Evolutionary conservation across 2,797 vertebrate species (phyloP).

Genomic region (Parauchenoglanis punctatus): DNA sequence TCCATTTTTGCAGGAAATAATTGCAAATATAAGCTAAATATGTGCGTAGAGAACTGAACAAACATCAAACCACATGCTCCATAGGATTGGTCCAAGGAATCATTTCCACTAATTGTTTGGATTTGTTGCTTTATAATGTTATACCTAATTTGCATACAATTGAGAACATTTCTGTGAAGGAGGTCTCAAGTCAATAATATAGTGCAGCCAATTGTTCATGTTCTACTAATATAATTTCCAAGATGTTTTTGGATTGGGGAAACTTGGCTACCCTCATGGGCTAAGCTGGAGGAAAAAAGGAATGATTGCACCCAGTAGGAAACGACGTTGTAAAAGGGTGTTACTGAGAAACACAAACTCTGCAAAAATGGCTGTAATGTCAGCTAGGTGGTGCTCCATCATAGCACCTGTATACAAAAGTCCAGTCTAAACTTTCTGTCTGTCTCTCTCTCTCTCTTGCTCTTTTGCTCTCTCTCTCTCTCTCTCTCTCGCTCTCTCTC

Average conservation of each 20-base stretch:
- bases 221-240: neutral
- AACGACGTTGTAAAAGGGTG: constrained; percentile 51
- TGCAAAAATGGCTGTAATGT: constrained; percentile 49
- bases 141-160: neutral
- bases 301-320: constrained; percentile 49
- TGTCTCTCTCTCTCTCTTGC: constrained; percentile 2
- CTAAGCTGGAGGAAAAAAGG: constrained; percentile 10
- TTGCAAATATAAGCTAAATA: neutral
- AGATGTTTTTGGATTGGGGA: neutral
- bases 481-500: neutral
- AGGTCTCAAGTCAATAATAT: no score
- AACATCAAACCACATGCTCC: neutral
- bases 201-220: neutral
- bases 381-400: constrained; percentile 52
- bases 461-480: constrained; percentile 18
- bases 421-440: constrained; percentile 34
- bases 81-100: neutral
- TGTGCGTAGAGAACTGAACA: neutral
- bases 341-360: constrained; percentile 49
- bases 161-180: neutral
- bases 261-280: constrained; percentile 1
- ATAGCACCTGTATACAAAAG: constrained; percentile 53
- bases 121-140: neutral
- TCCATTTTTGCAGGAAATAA: neutral
- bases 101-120: neutral